Evolutionary conservation across 2,113 vertebrate genomes (phyloP).

Genomic region (Chauna torquata): DNA sequence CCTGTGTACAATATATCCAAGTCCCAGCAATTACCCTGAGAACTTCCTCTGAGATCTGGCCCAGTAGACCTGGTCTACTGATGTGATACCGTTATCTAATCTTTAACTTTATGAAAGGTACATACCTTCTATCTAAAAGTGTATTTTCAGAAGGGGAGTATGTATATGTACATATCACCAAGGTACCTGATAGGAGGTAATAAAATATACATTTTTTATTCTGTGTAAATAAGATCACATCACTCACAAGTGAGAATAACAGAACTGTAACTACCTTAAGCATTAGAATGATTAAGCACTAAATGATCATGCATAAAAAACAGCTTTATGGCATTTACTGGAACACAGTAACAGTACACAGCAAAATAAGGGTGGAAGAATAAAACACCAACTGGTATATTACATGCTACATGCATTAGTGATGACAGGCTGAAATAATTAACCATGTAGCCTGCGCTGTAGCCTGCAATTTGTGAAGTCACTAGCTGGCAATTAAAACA

Average conservation of each 20-base stretch:
- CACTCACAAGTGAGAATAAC: background rate
- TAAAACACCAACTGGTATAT: background rate
- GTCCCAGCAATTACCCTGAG: background rate
- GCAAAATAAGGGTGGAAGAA: background rate
- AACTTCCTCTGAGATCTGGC: background rate
- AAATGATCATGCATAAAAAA: background rate
- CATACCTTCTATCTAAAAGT: slow-evolving; percentile 8
- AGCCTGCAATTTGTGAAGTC: background rate
- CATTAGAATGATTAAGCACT: background rate
- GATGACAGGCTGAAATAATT: background rate
- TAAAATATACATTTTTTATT: background rate
- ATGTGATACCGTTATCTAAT: slow-evolving; percentile 36
- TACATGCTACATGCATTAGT: too few species aligned
- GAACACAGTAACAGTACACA: background rate
- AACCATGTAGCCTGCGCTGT: background rate
- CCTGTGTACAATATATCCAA: background rate
- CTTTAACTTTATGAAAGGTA: slow-evolving; percentile 12
- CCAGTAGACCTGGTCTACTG: background rate
- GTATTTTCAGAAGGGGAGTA: slow-evolving; percentile 36
- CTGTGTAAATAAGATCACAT: background rate
- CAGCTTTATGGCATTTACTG: background rate
- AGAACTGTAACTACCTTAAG: background rate
- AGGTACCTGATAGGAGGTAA: background rate
- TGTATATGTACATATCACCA: background rate
- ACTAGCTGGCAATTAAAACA: background rate